A percentile compares a stretch with the other conserved stretches of the same genome.
phyloP scores from a whole-genome alignment of 1,140 invertebrate species.

The Chymomyza costata region DNA sequence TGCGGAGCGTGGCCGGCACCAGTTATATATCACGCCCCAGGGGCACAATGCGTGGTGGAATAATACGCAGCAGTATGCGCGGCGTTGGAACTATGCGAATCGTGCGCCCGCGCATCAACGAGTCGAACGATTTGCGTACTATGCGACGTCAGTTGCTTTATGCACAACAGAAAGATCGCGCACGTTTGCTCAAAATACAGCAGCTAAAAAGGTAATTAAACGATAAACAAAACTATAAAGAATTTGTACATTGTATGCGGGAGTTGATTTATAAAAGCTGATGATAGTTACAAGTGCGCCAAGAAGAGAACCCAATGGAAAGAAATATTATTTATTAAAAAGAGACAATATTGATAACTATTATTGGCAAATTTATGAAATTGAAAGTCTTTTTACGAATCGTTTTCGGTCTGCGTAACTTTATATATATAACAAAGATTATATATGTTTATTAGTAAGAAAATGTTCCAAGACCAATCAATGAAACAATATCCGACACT shows the following conservation, averaged over 20 bases:
- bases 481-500: slow-evolving; percentile 25
- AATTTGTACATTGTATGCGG: too few relatives aligned
- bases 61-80: slow-evolving; percentile 57
- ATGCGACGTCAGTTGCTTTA: slow-evolving; percentile 70
- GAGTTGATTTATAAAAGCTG: too few relatives aligned
- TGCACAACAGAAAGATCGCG: slow-evolving; percentile 72
- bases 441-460: neutral
- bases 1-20: slow-evolving; percentile 61
- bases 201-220: slow-evolving; percentile 74
- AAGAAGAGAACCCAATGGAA: slow-evolving; percentile 5
- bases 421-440: too few relatives aligned
- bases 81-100: slow-evolving; percentile 62
- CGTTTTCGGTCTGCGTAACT: too few relatives aligned
- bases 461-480: slow-evolving; percentile 3
- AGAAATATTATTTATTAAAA: slow-evolving; percentile 4
- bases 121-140: slow-evolving; percentile 64
- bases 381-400: slow-evolving; percentile 10
- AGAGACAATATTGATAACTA: slow-evolving; percentile 13
- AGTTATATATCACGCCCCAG: slow-evolving; percentile 61
- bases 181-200: slow-evolving; percentile 68
- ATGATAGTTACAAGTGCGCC: too few relatives aligned
- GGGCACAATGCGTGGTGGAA: slow-evolving; percentile 49
- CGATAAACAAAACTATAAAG: slow-evolving; percentile 10
- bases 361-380: slow-evolving; percentile 32
- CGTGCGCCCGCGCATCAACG: slow-evolving; percentile 48